Evolutionary conservation across 2,888 invertebrate species (phyloP).

Genomic region (Sepiola atlantica): DNA sequence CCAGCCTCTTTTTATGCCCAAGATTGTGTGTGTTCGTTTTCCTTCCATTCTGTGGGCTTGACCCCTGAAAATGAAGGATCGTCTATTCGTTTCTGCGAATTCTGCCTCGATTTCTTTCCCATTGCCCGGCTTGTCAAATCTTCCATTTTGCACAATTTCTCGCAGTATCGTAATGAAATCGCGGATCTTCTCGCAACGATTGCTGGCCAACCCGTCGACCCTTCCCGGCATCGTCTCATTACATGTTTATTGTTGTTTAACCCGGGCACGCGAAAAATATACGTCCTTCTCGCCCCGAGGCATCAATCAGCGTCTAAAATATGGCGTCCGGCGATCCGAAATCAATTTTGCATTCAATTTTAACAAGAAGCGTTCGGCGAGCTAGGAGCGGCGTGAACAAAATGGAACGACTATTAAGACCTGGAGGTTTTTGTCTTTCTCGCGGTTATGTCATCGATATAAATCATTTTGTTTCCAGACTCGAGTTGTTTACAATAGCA

Average conservation of each 20-base stretch:
- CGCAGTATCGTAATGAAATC: neutral
- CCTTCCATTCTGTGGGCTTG: neutral
- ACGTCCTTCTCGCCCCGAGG: neutral
- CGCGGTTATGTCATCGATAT: constrained; percentile 1
- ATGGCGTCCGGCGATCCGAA: neutral
- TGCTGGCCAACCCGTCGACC: neutral
- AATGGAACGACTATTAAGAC: neutral
- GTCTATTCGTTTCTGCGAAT: neutral
- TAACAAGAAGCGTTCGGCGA: neutral
- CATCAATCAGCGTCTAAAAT: neutral
- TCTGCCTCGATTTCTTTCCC: neutral
- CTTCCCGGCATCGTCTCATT: neutral
- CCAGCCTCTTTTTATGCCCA: too few species aligned
- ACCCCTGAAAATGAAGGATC: neutral
- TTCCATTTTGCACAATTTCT: neutral
- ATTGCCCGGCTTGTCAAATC: neutral
- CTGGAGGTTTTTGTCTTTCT: neutral
- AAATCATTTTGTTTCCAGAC: neutral
- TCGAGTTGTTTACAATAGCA: neutral
- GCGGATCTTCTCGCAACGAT: neutral
- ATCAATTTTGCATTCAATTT: constrained; percentile 23
- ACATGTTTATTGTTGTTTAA: constrained; percentile 12
- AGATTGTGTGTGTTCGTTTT: neutral
- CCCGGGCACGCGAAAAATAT: constrained; percentile 32
- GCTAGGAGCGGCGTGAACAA: neutral